Conservation (phyloP, 1,140 invertebrate genomes). For the Orchesella cincta region DNA sequence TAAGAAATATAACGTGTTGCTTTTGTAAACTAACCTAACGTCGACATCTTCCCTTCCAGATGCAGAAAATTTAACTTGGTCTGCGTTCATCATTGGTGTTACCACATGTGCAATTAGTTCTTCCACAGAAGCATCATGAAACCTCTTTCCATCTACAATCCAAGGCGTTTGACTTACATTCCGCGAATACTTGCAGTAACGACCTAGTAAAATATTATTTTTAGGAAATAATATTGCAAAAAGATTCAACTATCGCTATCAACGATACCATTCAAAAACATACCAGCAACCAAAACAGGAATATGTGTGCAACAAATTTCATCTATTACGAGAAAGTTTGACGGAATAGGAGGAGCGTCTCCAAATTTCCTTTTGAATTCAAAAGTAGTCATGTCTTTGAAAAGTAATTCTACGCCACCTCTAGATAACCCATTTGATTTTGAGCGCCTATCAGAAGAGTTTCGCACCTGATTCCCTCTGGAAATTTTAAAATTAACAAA, state of each 20-base stretch:
- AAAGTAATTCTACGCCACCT: not conserved
- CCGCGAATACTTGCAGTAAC: conserved; percentile 86
- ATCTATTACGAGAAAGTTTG: conserved; percentile 24
- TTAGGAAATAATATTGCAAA: conserved; percentile 41
- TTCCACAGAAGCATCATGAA: conserved; percentile 81
- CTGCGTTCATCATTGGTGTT: conserved; percentile 60
- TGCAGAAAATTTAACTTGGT: conserved; percentile 73
- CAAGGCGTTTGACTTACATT: conserved; percentile 90
- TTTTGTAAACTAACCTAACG: too few relatives aligned
- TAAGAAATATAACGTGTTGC: too few relatives aligned
- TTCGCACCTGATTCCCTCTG: not conserved
- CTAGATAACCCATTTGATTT: not conserved
- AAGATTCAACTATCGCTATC: conserved; percentile 31
- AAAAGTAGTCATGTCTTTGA: not conserved
- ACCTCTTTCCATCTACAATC: conserved; percentile 77
- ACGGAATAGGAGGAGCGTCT: conserved; percentile 36
- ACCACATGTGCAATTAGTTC: conserved; percentile 75
- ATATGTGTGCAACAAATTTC: conserved; percentile 36
- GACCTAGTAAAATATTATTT: conserved; percentile 59
- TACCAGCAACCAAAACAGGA: conserved; percentile 46
- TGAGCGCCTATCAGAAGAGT: not conserved
- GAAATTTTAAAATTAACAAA: not conserved
- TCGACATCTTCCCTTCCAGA: conserved; percentile 95
- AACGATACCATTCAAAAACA: conserved; percentile 22
- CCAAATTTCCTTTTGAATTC: conserved; percentile 20